A percentile compares a stretch with the other conserved stretches of the same genome.
phyloP scores from a whole-genome alignment of 1,140 invertebrate genomes.

The Brachionus paranguensis region DNA sequence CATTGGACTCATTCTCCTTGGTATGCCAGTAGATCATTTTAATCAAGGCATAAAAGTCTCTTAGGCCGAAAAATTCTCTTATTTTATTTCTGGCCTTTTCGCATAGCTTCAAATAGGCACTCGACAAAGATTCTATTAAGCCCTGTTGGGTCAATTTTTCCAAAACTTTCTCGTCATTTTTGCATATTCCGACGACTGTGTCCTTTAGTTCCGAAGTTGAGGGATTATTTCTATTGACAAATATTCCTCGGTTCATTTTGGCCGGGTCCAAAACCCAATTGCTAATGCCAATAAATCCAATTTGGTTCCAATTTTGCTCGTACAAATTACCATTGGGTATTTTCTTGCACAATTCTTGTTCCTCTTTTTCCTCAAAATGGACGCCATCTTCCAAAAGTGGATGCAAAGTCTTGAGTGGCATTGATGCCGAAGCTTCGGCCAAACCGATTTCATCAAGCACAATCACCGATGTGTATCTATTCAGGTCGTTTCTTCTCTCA shows the following conservation, averaged over 20 bases:
- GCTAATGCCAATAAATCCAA: slow-evolving; percentile 51
- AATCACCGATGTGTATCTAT: slow-evolving; percentile 48
- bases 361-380: slow-evolving; percentile 11
- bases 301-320: slow-evolving; percentile 42
- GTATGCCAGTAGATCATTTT: slow-evolving; percentile 48
- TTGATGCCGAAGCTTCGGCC: slow-evolving; percentile 47
- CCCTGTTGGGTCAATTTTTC: slow-evolving; percentile 34
- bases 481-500: slow-evolving; percentile 43
- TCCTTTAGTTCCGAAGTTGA: slow-evolving; percentile 44
- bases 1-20: slow-evolving; percentile 33
- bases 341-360: background rate
- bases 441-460: slow-evolving; percentile 52
- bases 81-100: slow-evolving; percentile 41
- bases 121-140: slow-evolving; percentile 43
- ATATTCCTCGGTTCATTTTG: slow-evolving; percentile 50
- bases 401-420: slow-evolving; percentile 50
- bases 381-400: slow-evolving; percentile 43
- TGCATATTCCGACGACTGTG: slow-evolving; percentile 47
- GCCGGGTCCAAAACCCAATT: slow-evolving; percentile 52
- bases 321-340: background rate
- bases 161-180: slow-evolving; percentile 41
- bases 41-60: slow-evolving; percentile 53
- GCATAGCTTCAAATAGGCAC: slow-evolving; percentile 46
- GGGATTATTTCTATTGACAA: slow-evolving; percentile 47
- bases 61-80: slow-evolving; percentile 52